Evolutionary conservation across 2,888 invertebrate genomes (phyloP), one percentile per base, ranked within the genome.

Genomic region (Synanthedon andrenaeformis): DNA sequence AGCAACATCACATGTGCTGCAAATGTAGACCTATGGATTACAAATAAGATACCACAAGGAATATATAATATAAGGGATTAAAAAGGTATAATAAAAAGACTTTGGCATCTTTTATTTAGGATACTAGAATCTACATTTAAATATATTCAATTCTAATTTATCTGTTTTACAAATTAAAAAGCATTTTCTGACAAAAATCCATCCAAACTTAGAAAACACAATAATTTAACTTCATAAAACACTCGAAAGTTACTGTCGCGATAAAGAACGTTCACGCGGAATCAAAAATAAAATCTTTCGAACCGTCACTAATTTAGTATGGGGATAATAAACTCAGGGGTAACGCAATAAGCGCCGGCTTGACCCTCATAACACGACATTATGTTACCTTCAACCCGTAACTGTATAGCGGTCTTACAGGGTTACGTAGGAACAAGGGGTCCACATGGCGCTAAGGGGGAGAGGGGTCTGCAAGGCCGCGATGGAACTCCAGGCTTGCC

Each of bases 401-500:
- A 71, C 69, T 67, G 72, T 75, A 75, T 77, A 79, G 80, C 76
- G 76, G 65, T 76, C 73, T 82, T 81, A 72, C 70, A 88, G 88
- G 88, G 88, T 60, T 82, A 79, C 70, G 69, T 76, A 60, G 88
- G 88, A 41, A 76, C 80, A 42, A 87, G 90, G 59, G 92, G 92
- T 3, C 82, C 90, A 52, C 85, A 89, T 63, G 92, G 92, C 45
- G 83, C 84, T 23, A 93, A 93, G 75, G 93, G 92, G 49, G 92
- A 92, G 65, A 87, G 90, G 35, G 91, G 92, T 1, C 86, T 80
- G 54, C 75, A 90, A n/a, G 94, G 94, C 45, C 88, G 91, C 58
- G 91, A 92, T 54, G 94, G 94, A 3, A 79, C 91, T 49, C 92
- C 93, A 41, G 90, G 91, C 57, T 66, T 89, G 62, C 79, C 89